Evolutionary conservation across 2,888 invertebrate species (phyloP), one percentile per base, ranked within the genome.

Genomic region (Cerastis rubricosa): DNA sequence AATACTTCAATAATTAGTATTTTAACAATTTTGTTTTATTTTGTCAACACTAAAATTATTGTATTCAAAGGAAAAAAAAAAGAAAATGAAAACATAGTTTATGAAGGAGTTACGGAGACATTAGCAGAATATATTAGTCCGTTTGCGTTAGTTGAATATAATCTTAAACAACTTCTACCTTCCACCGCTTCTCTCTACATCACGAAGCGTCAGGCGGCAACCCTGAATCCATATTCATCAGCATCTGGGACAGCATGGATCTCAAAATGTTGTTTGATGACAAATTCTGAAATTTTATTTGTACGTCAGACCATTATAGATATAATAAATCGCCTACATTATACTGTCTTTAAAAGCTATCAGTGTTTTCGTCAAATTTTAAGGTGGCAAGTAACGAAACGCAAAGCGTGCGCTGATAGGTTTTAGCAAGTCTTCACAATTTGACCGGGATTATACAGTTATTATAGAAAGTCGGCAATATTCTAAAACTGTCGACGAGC

Each of bases 241-340:
- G 69, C 49, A 76, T 17, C 43, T 76, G 71, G 0, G 63, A 51
- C 51, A 81, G 45, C 1, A 73, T 14, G 4, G 51, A 45, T 0
- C 49, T 54, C 57, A 80, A 57, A 9, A 54, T 54, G 51, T 22
- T 17, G 35, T 25, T 75, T 25, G 51, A 22, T 47, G 68, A 19
- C 14, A 68, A 19, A 29, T 22, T 40, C 81, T 81, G 81, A 49
- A 80, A 80, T 51, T 47, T 40, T 22, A 63, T 22, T 40, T 6
- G 22, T 63, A 22, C 11, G 22, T 63, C 22, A 63, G 6, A 40
- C 35, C 61, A 35, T 19, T 35, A 29, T 35, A 63, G 35, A 35
- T 11, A 61, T 19, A 61, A 35, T n/a, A 6, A 57, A 25, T 7
- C 54, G n/a, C n/a, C 54, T 54, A n/a, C n/a, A 54, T 5, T 12